These are phyloP conservation scores for Vombatus ursinus DNA, from an alignment of 2,113 vertebrate species.

Conservation along the genomic window DNA sequence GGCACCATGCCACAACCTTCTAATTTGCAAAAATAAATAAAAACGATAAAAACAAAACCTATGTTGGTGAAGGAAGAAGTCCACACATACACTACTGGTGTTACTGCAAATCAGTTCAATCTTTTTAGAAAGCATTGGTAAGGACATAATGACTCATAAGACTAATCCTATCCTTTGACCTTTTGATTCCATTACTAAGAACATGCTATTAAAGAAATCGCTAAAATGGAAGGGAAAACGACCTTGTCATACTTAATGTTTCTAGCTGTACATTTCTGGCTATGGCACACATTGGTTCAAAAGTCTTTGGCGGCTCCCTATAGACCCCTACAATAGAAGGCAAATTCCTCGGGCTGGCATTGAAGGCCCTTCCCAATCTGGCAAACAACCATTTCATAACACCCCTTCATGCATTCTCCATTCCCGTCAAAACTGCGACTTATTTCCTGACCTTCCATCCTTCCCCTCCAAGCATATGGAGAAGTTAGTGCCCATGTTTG, in stretches of 20 bases:
- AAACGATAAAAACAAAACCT: background rate
- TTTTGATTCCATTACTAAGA: background rate
- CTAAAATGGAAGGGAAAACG: background rate
- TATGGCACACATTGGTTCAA: background rate
- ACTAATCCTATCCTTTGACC: background rate
- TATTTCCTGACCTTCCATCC: background rate
- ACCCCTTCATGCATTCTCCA: background rate
- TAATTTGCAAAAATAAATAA: background rate
- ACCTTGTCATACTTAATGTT: background rate
- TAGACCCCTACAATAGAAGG: background rate
- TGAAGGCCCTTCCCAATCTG: background rate
- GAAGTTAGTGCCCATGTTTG: background rate
- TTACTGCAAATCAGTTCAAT: background rate
- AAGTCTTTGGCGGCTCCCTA: background rate
- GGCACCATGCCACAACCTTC: background rate
- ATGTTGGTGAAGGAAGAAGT: background rate
- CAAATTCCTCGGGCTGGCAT: background rate
- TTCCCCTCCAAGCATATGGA: background rate
- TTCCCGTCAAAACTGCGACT: background rate
- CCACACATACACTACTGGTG: background rate
- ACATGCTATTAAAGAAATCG: background rate
- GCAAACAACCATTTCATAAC: background rate
- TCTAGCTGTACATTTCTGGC: background rate
- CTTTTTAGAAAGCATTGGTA: background rate
- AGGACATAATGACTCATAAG: background rate